phyloP scores from a whole-genome alignment of 35 echinoderm and acorn worm genomes.

The Ophioderma brevispina region DNA sequence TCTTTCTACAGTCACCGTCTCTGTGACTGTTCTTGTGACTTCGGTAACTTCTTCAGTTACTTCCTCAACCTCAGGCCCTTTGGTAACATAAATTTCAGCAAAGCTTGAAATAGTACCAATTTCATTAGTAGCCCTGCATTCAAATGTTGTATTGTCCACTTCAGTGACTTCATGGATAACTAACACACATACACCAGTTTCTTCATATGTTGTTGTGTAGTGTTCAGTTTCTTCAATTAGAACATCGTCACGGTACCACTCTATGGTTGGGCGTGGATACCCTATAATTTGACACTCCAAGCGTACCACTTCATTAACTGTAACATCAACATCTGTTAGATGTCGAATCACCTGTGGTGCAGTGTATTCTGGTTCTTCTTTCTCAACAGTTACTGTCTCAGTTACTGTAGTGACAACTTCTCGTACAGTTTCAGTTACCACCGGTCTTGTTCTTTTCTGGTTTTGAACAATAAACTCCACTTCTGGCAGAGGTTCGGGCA shows the following conservation, averaged over 20 bases:
- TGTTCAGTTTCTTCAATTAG: conserved; percentile 25
- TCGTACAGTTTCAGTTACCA: neutral
- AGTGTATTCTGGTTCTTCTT: conserved; percentile 11
- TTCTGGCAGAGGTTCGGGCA: conserved; percentile 54
- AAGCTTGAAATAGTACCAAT: conserved; percentile 76
- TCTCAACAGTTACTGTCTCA: conserved; percentile 56
- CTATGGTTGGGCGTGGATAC: conserved; percentile 32
- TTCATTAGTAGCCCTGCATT: conserved; percentile 84
- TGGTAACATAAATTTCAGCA: conserved; percentile 84
- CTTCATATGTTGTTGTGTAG: conserved; percentile 52
- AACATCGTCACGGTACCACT: conserved; percentile 59
- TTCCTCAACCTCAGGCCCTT: conserved; percentile 32
- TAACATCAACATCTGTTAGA: conserved; percentile 59
- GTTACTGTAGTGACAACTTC: conserved; percentile 45
- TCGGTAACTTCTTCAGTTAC: conserved; percentile 26
- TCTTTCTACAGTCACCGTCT: conserved; percentile 61
- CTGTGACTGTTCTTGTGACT: conserved; percentile 57
- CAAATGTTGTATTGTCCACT: conserved; percentile 88
- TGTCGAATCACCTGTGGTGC: conserved; percentile 34
- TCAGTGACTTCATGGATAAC: conserved; percentile 67
- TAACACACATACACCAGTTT: conserved; percentile 48
- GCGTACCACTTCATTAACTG: conserved; percentile 12
- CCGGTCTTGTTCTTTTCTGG: conserved; percentile 43
- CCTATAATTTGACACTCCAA: conserved; percentile 67
- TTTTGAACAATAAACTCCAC: conserved; percentile 48